These are phyloP conservation scores for Diadegma fenestrale DNA, from an alignment of 2,888 invertebrate genomes.

Conservation along the genomic window DNA sequence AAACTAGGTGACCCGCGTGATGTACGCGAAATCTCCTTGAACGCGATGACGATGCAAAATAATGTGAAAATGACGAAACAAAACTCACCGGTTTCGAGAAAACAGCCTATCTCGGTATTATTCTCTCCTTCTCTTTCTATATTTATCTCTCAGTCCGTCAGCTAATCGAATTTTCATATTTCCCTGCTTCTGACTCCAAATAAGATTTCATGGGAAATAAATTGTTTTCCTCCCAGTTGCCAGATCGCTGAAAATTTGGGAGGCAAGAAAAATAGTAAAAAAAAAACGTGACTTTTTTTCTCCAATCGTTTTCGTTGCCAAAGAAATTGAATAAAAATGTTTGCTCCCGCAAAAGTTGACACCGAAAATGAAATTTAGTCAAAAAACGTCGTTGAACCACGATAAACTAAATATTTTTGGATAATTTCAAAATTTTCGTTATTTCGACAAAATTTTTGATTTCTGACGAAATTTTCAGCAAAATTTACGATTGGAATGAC, in stretches of 20 bases:
- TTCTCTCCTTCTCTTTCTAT: constrained; percentile 67
- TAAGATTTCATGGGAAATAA: constrained; percentile 69
- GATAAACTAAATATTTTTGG: too few relatives aligned
- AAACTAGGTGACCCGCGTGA: constrained; percentile 48
- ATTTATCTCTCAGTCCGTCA: constrained; percentile 36
- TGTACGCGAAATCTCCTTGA: neutral
- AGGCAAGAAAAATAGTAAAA: neutral
- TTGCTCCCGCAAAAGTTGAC: too few relatives aligned
- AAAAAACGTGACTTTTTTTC: neutral
- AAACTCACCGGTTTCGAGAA: constrained; percentile 47
- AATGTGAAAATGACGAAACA: constrained; percentile 63
- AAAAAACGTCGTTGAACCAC: too few relatives aligned
- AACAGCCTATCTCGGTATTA: constrained; percentile 59
- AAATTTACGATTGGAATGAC: too few relatives aligned
- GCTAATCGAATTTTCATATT: constrained; percentile 82
- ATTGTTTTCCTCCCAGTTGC: constrained; percentile 65
- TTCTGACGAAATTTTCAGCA: too few relatives aligned
- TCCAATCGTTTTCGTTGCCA: neutral
- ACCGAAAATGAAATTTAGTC: too few relatives aligned
- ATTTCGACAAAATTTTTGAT: too few relatives aligned
- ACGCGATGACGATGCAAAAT: constrained; percentile 50
- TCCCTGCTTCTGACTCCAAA: constrained; percentile 47
- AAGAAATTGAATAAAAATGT: neutral
- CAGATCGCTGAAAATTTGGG: neutral
- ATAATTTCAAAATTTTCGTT: too few relatives aligned